A percentile compares a stretch with the other conserved stretches of the same genome.
Conservation (phyloP, 1,140 invertebrate species). For the Eubasilissa regina region DNA sequence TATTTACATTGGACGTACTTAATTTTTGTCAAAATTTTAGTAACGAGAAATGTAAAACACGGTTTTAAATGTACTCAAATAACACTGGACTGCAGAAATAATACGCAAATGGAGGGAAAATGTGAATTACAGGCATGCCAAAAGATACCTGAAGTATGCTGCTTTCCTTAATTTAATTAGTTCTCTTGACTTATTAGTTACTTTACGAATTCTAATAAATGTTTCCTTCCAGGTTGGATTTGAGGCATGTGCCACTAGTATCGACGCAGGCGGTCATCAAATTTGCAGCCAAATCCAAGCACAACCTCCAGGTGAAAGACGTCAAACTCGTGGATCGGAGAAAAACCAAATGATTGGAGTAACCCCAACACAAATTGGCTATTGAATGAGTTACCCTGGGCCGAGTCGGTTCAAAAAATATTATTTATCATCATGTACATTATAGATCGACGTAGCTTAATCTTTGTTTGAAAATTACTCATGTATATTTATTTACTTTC, state of each 20-base stretch:
- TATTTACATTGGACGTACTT: no score
- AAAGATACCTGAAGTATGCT: no score
- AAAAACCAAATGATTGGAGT: slow-evolving; percentile 63
- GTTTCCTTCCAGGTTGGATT: slow-evolving; percentile 74
- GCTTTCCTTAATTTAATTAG: background rate
- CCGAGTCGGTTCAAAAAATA: background rate
- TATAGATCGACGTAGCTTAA: background rate
- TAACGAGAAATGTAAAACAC: no score
- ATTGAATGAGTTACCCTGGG: background rate
- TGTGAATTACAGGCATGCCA: no score
- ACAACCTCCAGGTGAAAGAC: slow-evolving; percentile 82
- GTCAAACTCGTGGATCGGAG: slow-evolving; percentile 80
- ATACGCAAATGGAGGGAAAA: no score
- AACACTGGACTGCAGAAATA: no score
- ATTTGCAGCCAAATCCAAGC: slow-evolving; percentile 83
- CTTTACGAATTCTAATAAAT: no score
- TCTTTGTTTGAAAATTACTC: background rate
- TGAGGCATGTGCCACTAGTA: slow-evolving; percentile 84
- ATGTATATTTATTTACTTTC: background rate
- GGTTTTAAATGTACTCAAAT: no score
- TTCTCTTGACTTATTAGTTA: no score
- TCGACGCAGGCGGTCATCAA: slow-evolving; percentile 85
- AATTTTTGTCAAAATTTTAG: no score
- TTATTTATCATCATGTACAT: background rate
- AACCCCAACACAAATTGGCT: no score